Evolutionary conservation across 2,797 vertebrate species (phyloP), one percentile per base, ranked within the genome.

Genomic region (Poeciliopsis turneri): DNA sequence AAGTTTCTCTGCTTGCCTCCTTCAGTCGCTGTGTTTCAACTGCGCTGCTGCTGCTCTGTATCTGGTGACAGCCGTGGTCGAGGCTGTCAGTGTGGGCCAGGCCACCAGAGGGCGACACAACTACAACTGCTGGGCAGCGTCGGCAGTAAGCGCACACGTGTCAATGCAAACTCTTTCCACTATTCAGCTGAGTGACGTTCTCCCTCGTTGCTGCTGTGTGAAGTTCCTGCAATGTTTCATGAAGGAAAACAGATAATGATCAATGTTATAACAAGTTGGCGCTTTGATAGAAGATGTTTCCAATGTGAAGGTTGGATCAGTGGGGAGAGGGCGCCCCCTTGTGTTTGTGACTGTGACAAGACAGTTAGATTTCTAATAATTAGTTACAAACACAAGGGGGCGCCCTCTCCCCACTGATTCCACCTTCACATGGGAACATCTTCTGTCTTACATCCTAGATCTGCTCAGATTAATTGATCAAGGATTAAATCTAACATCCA

Each of bases 61-160:
- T 89, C 94, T 97, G 93, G 95, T 96, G 39, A 94, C 97, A 36
- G 96, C 97, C n/a, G 89, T 96, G 12, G 94, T 97, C 55, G 94
- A 96, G 4, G 95, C 96, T 1, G 83, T 95, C 55, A 96, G 95
- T 4, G 93, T 97, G 77, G 94, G 91, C 82, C 92, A 93, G 11
- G 96, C 96, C 82, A 86, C 82, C 49, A 94, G 95, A 53, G 95
- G 90, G 51, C 90, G 93, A 82, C 96, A 98, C 90, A 97, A 97
- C 91, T 97, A 97, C 92, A 97, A 96, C 93, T 97, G 97, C 90
- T 98, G 97, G 97, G 94, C 96, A 1, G 96, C 97, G 82, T 98
- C 98, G 18, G 95, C 97, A 82, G 98, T 98, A 94, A 97, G 96
- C 77, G 1, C 13, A 12, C 33, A 13, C 5, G n/a, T 45, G 11